Evolutionary conservation across 2,888 invertebrate species (phyloP).

Genomic region (Scaptomyza polygonia): DNA sequence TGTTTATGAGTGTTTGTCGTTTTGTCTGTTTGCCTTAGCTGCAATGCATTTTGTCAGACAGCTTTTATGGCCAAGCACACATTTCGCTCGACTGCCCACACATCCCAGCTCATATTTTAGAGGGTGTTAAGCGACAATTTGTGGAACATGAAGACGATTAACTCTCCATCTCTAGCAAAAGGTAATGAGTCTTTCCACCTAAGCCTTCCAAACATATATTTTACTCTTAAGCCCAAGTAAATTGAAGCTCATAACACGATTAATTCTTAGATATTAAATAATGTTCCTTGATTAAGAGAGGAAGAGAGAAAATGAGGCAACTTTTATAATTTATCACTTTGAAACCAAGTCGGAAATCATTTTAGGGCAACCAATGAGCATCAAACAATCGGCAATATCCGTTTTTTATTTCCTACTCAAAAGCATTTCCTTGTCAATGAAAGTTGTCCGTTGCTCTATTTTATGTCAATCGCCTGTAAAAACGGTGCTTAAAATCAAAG

Average conservation of each 20-base stretch:
- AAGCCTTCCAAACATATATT: conserved; percentile 18
- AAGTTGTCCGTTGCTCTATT: conserved; percentile 19
- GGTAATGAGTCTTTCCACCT: conserved; percentile 51
- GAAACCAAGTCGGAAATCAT: conserved; percentile 21
- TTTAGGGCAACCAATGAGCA: conserved; percentile 25
- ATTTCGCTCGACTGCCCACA: conserved; percentile 33
- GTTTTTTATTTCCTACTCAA: conserved; percentile 44
- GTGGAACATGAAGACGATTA: conserved; percentile 59
- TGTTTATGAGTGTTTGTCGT: conserved; percentile 64
- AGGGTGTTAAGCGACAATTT: conserved; percentile 75
- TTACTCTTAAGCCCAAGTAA: conserved; percentile 16
- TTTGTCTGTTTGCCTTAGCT: conserved; percentile 14
- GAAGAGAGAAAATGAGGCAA: background rate
- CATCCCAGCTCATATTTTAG: conserved; percentile 64
- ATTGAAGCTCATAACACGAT: conserved; percentile 27
- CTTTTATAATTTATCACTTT: conserved; percentile 17
- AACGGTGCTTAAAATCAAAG: conserved; percentile 8
- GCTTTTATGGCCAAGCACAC: conserved; percentile 61
- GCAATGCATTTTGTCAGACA: conserved; percentile 52
- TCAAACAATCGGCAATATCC: conserved; percentile 58
- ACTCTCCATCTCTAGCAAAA: conserved; percentile 30
- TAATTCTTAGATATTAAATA: conserved; percentile 23
- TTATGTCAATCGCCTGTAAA: conserved; percentile 8
- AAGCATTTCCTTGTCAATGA: conserved; percentile 62
- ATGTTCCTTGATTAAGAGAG: conserved; percentile 4